phyloP scores from a whole-genome alignment of 2,797 vertebrate genomes.

The Squalus acanthias region DNA sequence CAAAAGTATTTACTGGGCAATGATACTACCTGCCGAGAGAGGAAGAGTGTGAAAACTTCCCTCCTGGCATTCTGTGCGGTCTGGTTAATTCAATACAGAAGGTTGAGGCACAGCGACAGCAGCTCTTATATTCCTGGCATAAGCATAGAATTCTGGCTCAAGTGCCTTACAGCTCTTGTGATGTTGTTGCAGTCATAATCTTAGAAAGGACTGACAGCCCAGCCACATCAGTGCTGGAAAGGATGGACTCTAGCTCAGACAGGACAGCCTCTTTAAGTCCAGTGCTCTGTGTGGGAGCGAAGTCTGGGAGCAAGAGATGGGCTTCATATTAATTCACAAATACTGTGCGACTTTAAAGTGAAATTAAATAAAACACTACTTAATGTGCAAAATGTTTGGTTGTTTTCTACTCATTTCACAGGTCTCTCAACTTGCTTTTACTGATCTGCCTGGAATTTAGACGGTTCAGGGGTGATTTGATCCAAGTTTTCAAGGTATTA shows the following conservation, averaged over 20 bases:
- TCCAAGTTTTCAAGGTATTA: too few relatives aligned
- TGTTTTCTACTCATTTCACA: not conserved
- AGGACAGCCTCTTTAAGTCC: not conserved
- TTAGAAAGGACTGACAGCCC: not conserved
- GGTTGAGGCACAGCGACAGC: not conserved
- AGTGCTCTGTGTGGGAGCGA: not conserved
- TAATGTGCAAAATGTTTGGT: not conserved
- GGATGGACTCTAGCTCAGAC: not conserved
- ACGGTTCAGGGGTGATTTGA: too few relatives aligned
- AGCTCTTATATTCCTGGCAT: conserved; percentile 15
- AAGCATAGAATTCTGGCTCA: not conserved
- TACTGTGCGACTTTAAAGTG: not conserved
- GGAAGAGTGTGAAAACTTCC: not conserved
- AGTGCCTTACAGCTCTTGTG: conserved; percentile 12
- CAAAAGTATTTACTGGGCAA: not conserved
- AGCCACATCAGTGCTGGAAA: not conserved
- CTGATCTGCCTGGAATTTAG: too few relatives aligned
- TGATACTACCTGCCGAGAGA: not conserved
- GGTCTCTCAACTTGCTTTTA: not conserved
- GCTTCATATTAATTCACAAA: not conserved
- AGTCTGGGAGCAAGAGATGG: not conserved
- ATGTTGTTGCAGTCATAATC: conserved; percentile 2
- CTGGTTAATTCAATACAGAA: not conserved
- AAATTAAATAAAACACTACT: not conserved
- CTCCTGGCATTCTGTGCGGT: not conserved